Base-by-base conservation (phyloP, 2,797 vertebrate genomes). In the Cygnus olor region DNA sequence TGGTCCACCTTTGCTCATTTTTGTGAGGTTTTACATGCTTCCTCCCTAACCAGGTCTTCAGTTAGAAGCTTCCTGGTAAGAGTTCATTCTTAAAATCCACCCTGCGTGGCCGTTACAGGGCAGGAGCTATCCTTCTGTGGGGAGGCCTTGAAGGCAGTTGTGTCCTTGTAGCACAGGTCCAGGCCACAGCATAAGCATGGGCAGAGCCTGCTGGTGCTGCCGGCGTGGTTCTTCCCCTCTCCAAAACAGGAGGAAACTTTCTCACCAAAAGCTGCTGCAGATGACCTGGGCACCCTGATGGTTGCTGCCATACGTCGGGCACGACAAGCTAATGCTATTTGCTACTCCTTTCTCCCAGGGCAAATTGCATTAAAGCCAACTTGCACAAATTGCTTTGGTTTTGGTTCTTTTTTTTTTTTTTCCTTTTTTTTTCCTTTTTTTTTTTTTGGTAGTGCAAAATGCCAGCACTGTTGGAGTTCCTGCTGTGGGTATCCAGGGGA, bases 361-460 rank as follows among this genome's bases (percentile, higher is more conserved):
- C 14, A 85, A 94, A 95, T 88, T 53, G n/a, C 54, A 73, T 96
- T 94, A 85, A 66, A 69, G 38, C 44, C 54, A 60, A 5, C n/a
- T 66, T 40, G 11, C 40, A 63, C 4, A 82, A 81, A 88, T 81
- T 13, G 20, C 34, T 49, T 25, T 25, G 49, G 49, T 25, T 49
- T 49, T 24, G 47, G 22, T 25, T 49, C 13, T 4, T 44, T 45
- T 45, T 3, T 8, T 49, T 14, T 22, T 22, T 49, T n/a, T n/a
- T 47, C 11, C 12, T 49, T 6, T 24, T 49, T 45, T 45, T 45
- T 9, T 1, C n/a, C n/a, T n/a, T 9, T 49, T 49, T 49, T 14
- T 61, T 10, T 17, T 45, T 83, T 78, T 28, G 6, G 20, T 78
- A 4, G 24, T 28, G 53, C 40, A n/a, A 60, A 71, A 28, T 17